A percentile compares a stretch with the other conserved stretches of the same genome.
Evolutionary conservation across 2,888 invertebrate species (phyloP).

Genomic region (Lagria hirta): DNA sequence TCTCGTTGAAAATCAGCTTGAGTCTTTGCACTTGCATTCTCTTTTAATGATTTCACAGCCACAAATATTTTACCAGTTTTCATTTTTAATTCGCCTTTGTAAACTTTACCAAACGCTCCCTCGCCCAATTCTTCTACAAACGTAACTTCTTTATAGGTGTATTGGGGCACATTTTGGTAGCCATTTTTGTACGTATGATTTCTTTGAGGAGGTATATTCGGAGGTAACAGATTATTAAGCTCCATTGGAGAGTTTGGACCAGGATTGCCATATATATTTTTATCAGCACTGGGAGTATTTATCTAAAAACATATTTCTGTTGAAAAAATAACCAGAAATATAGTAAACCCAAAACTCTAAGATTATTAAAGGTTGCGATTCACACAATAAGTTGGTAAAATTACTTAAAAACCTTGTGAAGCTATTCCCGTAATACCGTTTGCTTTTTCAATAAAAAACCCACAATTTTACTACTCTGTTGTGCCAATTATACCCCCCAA

Average conservation of each 20-base stretch:
- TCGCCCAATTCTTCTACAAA: slow-evolving; percentile 92
- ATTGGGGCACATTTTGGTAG: slow-evolving; percentile 72
- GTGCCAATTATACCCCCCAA: no score
- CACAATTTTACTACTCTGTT: no score
- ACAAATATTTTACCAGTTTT: slow-evolving; percentile 76
- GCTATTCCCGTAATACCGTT: no score
- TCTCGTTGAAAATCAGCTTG: slow-evolving; percentile 91
- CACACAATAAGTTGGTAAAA: no score
- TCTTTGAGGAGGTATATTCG: slow-evolving; percentile 56
- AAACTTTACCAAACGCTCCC: slow-evolving; percentile 95
- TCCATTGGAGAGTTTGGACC: slow-evolving; percentile 75
- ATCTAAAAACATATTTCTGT: slow-evolving; percentile 52
- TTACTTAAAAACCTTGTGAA: no score
- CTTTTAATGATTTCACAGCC: slow-evolving; percentile 92
- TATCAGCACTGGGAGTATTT: slow-evolving; percentile 70
- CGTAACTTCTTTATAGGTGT: slow-evolving; percentile 79
- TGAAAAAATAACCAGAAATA: slow-evolving; percentile 8
- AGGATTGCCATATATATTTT: slow-evolving; percentile 81
- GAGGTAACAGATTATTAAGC: slow-evolving; percentile 75
- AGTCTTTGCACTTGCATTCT: slow-evolving; percentile 88
- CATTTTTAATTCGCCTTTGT: slow-evolving; percentile 85
- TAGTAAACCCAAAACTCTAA: no score
- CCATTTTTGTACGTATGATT: slow-evolving; percentile 47
- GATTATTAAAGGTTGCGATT: no score
- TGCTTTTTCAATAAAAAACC: no score